Evolutionary conservation across 2,797 vertebrate species (phyloP).

Genomic region (Sebastes vulpes): DNA sequence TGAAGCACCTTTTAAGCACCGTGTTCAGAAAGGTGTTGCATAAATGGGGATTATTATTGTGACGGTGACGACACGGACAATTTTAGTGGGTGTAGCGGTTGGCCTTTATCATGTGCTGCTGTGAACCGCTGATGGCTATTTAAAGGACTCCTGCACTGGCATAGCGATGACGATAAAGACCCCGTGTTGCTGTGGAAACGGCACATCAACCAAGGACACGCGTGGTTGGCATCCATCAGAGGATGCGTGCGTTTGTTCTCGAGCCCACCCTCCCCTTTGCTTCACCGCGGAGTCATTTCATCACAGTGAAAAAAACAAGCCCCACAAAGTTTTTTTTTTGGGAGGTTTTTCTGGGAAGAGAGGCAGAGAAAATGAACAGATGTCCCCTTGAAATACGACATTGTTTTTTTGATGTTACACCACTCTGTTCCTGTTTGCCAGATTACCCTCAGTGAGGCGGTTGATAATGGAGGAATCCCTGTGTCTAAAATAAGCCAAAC

Average conservation of each 20-base stretch:
- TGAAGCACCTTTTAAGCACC: not conserved
- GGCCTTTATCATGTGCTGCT: slow-evolving; percentile 7
- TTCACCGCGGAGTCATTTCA: slow-evolving; percentile 22
- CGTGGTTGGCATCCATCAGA: slow-evolving; percentile 46
- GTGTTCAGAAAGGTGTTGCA: not conserved
- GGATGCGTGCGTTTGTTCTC: slow-evolving; percentile 5
- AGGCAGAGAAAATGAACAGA: slow-evolving; percentile 30
- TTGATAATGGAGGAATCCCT: slow-evolving; percentile 35
- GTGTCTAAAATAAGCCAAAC: slow-evolving; percentile 32
- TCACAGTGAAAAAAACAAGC: slow-evolving; percentile 1
- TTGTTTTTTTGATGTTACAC: slow-evolving; percentile 36
- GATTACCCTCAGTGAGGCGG: not conserved
- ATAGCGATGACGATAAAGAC: slow-evolving; percentile 52
- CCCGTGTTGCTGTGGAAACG: slow-evolving; percentile 69
- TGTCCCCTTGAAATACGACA: slow-evolving; percentile 25
- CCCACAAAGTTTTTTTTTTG: not conserved
- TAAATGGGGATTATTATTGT: not conserved
- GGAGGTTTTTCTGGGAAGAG: not conserved
- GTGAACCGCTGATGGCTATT: slow-evolving; percentile 42
- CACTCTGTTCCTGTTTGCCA: slow-evolving; percentile 29
- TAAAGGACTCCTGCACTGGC: slow-evolving; percentile 52
- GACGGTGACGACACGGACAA: not conserved
- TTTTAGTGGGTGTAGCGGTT: not conserved
- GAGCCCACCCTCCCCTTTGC: slow-evolving; percentile 10
- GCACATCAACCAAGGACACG: slow-evolving; percentile 67